Evolutionary conservation across 2,797 vertebrate genomes (phyloP).

Genomic region (Ctenosaura bakeri): DNA sequence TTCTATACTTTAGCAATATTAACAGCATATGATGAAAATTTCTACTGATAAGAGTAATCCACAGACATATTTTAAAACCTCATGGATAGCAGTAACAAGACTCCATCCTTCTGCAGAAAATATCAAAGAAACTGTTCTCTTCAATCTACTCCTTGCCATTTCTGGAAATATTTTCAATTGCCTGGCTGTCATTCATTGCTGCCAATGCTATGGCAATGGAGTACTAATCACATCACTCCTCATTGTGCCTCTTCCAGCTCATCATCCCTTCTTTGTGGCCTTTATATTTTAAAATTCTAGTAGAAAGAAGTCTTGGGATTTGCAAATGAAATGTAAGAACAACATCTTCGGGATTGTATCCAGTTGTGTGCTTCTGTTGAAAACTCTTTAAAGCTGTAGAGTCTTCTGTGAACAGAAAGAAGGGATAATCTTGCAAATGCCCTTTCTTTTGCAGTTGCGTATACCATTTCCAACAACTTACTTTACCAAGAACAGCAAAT

Average conservation of each 20-base stretch:
- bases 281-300: not conserved
- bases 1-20: not conserved
- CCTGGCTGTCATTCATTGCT: not conserved
- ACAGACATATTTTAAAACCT: not conserved
- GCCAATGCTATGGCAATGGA: not conserved
- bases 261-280: not conserved
- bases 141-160: not conserved
- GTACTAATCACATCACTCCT: not conserved
- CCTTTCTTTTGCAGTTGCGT: not conserved
- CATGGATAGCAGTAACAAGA: not conserved
- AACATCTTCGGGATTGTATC: not conserved
- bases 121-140: not conserved
- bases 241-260: fast-evolving
- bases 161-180: slow-evolving; percentile 3
- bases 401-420: not conserved
- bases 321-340: not conserved
- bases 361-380: not conserved
- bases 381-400: not conserved
- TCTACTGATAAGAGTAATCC: not conserved
- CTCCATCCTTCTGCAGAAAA: not conserved
- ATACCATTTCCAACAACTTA: too few relatives aligned
- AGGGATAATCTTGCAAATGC: not conserved
- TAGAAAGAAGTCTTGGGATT: fast-evolving
- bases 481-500: not conserved
- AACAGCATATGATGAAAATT: not conserved